Conservation (phyloP, 2,797 vertebrate genomes). For the Anniella stebbinsi region DNA sequence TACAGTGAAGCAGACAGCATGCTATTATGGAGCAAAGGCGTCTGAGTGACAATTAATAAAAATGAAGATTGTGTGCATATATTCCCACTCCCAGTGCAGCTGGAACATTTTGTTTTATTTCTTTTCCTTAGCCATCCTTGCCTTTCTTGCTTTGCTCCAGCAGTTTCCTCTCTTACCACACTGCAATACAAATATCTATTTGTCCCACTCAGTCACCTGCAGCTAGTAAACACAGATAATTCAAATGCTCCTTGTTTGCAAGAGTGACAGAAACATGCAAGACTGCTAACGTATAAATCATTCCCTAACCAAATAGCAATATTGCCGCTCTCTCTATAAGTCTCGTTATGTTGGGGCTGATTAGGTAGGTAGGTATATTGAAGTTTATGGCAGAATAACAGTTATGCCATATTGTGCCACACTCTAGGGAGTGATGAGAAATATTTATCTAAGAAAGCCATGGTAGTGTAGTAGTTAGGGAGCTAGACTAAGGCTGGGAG, state of each 20-base stretch:
- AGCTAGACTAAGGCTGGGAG: neutral
- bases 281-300: slow-evolving; percentile 5
- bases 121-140: slow-evolving; percentile 3
- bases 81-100: neutral
- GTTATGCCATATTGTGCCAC: neutral
- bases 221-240: slow-evolving; percentile 45
- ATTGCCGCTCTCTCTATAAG: neutral
- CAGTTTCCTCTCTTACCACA: slow-evolving; percentile 38
- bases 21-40: neutral
- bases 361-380: neutral
- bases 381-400: neutral
- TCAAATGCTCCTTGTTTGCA: slow-evolving; percentile 23
- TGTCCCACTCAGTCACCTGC: slow-evolving; percentile 29
- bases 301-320: slow-evolving; percentile 4
- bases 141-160: neutral
- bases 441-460: neutral
- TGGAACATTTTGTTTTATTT: slow-evolving; percentile 17
- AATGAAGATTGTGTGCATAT: neutral
- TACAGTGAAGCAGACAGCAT: neutral
- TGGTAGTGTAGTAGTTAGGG: neutral
- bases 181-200: slow-evolving; percentile 36
- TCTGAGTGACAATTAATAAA: slow-evolving; percentile 4
- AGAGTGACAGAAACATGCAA: slow-evolving; percentile 19
- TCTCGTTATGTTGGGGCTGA: neutral
- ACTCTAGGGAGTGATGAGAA: neutral